Evolutionary conservation across 2,888 invertebrate species (phyloP).

Genomic region (Leptinotarsa juncta): DNA sequence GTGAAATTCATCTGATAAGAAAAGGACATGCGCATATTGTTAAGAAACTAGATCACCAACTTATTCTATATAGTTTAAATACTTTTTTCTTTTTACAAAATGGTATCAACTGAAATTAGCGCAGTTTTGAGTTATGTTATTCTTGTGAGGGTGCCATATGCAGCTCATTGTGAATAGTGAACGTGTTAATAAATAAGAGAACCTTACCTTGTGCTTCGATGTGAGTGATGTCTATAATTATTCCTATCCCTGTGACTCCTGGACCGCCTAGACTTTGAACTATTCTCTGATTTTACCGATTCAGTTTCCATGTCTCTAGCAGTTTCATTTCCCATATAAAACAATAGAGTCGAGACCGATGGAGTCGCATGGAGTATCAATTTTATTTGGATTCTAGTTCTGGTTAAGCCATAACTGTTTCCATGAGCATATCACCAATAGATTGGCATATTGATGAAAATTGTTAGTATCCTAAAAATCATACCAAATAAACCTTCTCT

Average conservation of each 20-base stretch:
- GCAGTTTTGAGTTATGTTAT: too few relatives aligned
- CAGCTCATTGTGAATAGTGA: too few relatives aligned
- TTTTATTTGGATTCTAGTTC: not conserved
- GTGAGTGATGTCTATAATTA: slow-evolving; percentile 75
- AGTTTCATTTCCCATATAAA: slow-evolving; percentile 66
- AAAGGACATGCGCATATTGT: too few relatives aligned
- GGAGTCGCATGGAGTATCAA: not conserved
- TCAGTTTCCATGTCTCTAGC: slow-evolving; percentile 87
- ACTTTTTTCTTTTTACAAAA: too few relatives aligned
- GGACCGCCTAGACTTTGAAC: slow-evolving; percentile 82
- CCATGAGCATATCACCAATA: not conserved
- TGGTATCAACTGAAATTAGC: too few relatives aligned
- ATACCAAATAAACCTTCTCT: not conserved
- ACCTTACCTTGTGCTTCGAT: slow-evolving; percentile 74
- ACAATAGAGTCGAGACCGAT: not conserved
- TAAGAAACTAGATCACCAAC: too few relatives aligned
- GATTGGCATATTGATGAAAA: not conserved
- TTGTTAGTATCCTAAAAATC: not conserved
- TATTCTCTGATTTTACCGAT: slow-evolving; percentile 92
- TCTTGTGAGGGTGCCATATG: too few relatives aligned
- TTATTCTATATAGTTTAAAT: too few relatives aligned
- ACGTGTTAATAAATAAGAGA: not conserved
- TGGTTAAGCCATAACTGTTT: slow-evolving; percentile 16
- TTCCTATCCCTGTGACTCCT: slow-evolving; percentile 70
- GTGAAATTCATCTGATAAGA: too few relatives aligned